These are phyloP conservation scores for Volucella inanis DNA, from an alignment of 2,888 invertebrate genomes.

Conservation along the genomic window DNA sequence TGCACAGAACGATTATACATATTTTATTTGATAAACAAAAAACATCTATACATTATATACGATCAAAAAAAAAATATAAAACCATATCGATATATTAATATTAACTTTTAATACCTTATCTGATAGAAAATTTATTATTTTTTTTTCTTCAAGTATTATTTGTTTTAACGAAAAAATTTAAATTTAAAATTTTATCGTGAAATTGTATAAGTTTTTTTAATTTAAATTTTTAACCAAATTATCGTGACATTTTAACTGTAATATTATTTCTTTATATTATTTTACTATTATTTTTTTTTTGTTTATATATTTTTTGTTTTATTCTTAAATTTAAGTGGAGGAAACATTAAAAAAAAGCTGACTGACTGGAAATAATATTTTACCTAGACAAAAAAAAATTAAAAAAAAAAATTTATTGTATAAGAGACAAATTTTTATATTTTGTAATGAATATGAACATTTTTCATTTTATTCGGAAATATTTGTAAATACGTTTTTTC, in stretches of 20 bases:
- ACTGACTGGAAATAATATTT: slow-evolving; percentile 57
- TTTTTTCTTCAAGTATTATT: not conserved
- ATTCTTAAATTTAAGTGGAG: slow-evolving; percentile 12
- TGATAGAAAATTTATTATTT: slow-evolving; percentile 40
- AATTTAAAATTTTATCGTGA: slow-evolving; percentile 35
- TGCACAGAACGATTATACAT: slow-evolving; percentile 34
- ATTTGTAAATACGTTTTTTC: slow-evolving; percentile 28
- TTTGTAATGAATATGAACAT: slow-evolving; percentile 22
- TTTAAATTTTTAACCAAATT: slow-evolving; percentile 38
- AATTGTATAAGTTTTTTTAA: slow-evolving; percentile 56
- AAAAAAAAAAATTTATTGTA: slow-evolving; percentile 6
- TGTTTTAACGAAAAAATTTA: slow-evolving; percentile 27
- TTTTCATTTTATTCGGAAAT: slow-evolving; percentile 25
- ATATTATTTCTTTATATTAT: slow-evolving; percentile 1
- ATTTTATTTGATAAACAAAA: not conserved
- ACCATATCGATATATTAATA: slow-evolving; percentile 67
- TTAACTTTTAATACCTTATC: slow-evolving; percentile 55
- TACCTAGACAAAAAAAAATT: slow-evolving; percentile 18
- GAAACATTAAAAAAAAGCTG: slow-evolving; percentile 31
- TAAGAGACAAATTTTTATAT: slow-evolving; percentile 42
- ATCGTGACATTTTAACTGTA: slow-evolving; percentile 42
- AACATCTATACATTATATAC: slow-evolving; percentile 11
- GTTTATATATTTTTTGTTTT: slow-evolving; percentile 13
- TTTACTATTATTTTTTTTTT: slow-evolving; percentile 5
- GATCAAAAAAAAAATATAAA: slow-evolving; percentile 40